Evolutionary conservation across 2,113 vertebrate species (phyloP), one percentile per base, ranked within the genome.

Genomic region (Coptodon rendalli): DNA sequence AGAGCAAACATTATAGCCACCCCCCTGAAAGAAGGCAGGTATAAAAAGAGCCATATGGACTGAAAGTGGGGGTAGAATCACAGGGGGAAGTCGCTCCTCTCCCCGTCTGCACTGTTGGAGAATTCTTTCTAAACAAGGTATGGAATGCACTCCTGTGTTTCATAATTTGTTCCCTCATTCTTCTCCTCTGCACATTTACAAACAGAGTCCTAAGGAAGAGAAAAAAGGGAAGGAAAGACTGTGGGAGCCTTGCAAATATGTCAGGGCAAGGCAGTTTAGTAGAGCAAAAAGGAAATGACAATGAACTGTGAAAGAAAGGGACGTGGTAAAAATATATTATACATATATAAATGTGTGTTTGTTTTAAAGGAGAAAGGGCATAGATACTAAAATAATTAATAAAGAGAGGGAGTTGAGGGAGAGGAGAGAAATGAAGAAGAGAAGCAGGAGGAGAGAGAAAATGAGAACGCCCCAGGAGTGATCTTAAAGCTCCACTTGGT

Each of bases 61-160:
- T 87, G 56, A 93, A 94, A 89, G 90, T 83, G 85, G 91, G 91
- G 87, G 86, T 86, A 22, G 86, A 84, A 83, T 73, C 61, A 2
- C 14, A 36, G 48, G 86, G 85, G 82, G 80, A 90, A 80, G 73
- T 78, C 78, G 83, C 92, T 94, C 86, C 87, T 92, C 90, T 94
- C 89, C 87, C 86, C 83, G 82, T 90, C 91, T 90, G 87, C 43
- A 27, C 92, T 87, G 91, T 87, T 87, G 90, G 92, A 93, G 93
- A 94, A 94, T 94, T 95, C 92, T 96, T 95, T 95, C 96, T 96
- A 96, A 96, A 97, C 95, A 96, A 97, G 96, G 96, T 96, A 96
- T 97, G 96, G 96, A 97, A 97, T 96, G 96, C 90, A 93, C 94
- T 95, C 91, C 95, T 94, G 95, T 89, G 91, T 95, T 96, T 95